Base-by-base conservation (phyloP, 2,888 invertebrate species). In the Camptogramma bilineatum region DNA sequence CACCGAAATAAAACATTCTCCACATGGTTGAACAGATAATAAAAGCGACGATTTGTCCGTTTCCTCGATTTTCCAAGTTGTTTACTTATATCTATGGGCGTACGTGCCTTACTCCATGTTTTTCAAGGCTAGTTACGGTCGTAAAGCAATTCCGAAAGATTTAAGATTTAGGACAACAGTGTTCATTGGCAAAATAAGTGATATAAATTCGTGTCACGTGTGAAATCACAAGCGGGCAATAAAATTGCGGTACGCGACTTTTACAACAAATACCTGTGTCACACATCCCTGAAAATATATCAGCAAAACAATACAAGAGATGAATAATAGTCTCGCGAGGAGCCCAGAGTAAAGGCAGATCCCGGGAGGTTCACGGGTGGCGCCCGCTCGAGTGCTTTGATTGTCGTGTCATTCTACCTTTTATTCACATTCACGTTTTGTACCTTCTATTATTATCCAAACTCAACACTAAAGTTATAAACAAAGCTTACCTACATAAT, bases 251-350 rank as follows among this genome's bases (percentile, higher is more conserved):
- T 68, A 57, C 61, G 66, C 52, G 63, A 60, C 28, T 42, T 69
- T 66, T 69, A 69, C 64, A 68, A 71, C 67, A 68, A 70, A 67
- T 73, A 73, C 70, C 70, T 67, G 67, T 68, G 66, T 71, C 68
- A 60, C 64, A 62, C 47, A 64, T 65, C 64, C 64, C 68, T 69
- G 67, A 68, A 70, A 69, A 71, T 71, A 69, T 67, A 69, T 70
- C 70, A 71, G 63, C 59, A 60, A 69, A 71, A 73, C 71, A 73
- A 71, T 73, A 71, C 66, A 67, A 46, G 71, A 69, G 56, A 71
- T 73, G 71, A 73, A 68, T 69, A 70, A 71, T 68, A 56, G 66
- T 55, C 69, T 59, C 65, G 58, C 24, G 69, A 65, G 67, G 48
- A 59, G 61, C 60, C 31, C n/a, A 8, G 52, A 54, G 46, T 18